Evolutionary conservation across 2,888 invertebrate genomes (phyloP), one percentile per base, ranked within the genome.

Genomic region (Drosophila algonquin): DNA sequence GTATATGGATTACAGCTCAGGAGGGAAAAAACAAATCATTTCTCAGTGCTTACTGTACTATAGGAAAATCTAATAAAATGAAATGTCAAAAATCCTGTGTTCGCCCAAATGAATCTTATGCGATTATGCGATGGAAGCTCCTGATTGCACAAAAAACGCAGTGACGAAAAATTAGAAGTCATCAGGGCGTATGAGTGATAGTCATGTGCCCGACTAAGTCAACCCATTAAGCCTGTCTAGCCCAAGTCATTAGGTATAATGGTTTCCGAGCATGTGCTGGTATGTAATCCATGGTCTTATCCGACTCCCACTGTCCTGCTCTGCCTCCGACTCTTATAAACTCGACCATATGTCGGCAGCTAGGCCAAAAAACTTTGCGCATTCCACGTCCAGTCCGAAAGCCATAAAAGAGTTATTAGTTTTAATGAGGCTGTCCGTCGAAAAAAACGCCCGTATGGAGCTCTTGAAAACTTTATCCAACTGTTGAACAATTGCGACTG

Each of bases 371-470:
- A 76, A 63, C 57, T 73, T 48, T 55, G 46, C 76, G 73, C 58
- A 56, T 64, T 68, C 24, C 44, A 45, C 51, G 50, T 48, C 9
- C 48, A 18, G 58, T 50, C n/a, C 47, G 24, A 60, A 67, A 70
- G 75, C 60, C 72, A 67, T 80, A 80, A 80, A 77, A 72, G 63
- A 75, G 77, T 77, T 79, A 72, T 79, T 77, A 77, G 69, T 70
- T 80, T 77, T 69, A 75, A 77, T 67, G 72, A 60, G 64, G 18
- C 32, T 60, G 40, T 58, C 53, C 46, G 16, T 27, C 47, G 27
- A 30, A 35, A 63, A 24, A 62, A 53, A 16, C 52, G 16, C 27
- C 47, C 14, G 24, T 35, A 40, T 18, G 18, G 35, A 48, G 53
- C 47, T 50, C 46, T 62, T 62, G 44, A n/a, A 21, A 44, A 10